These are phyloP conservation scores for Sus scrofa DNA, from an alignment of 2,113 vertebrate species.

Conservation along the genomic window DNA sequence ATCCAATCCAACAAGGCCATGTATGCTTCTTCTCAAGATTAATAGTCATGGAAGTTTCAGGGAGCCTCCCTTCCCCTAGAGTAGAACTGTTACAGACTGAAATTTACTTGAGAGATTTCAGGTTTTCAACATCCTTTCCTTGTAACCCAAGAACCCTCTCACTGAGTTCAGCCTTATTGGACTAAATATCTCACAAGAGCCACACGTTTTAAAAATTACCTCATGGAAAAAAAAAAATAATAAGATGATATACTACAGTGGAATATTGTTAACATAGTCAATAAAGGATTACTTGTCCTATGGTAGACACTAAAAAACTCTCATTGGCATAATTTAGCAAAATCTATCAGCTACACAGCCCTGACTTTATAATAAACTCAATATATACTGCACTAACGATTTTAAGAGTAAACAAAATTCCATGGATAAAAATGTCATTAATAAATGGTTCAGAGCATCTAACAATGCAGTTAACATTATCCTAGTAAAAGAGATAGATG, in stretches of 20 bases:
- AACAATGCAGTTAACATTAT: not conserved
- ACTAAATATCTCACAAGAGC: slow-evolving; percentile 42
- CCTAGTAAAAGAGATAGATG: not conserved
- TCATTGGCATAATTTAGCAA: not conserved
- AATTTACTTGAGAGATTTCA: slow-evolving; percentile 65
- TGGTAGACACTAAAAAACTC: not conserved
- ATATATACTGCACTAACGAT: not conserved
- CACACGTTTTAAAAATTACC: slow-evolving; percentile 45
- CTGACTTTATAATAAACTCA: not conserved
- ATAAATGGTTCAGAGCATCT: not conserved
- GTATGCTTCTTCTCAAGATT: slow-evolving; percentile 65
- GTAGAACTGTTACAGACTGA: slow-evolving; percentile 61
- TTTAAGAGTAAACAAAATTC: slow-evolving; percentile 48
- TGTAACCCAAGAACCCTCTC: slow-evolving; percentile 67
- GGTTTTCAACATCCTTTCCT: slow-evolving; percentile 59
- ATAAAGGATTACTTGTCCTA: slow-evolving; percentile 22
- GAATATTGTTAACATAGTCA: slow-evolving; percentile 14
- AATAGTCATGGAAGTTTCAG: slow-evolving; percentile 69
- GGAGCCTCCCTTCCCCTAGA: slow-evolving; percentile 35
- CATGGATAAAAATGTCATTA: slow-evolving; percentile 12
- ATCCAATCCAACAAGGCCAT: slow-evolving; percentile 49
- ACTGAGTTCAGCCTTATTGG: slow-evolving; percentile 32
- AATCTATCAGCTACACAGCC: not conserved
- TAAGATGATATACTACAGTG: not conserved
- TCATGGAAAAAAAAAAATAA: slow-evolving; percentile 22